Evolutionary conservation across 2,797 vertebrate genomes (phyloP), one percentile per base, ranked within the genome.

Genomic region (Chloroceryle inda): DNA sequence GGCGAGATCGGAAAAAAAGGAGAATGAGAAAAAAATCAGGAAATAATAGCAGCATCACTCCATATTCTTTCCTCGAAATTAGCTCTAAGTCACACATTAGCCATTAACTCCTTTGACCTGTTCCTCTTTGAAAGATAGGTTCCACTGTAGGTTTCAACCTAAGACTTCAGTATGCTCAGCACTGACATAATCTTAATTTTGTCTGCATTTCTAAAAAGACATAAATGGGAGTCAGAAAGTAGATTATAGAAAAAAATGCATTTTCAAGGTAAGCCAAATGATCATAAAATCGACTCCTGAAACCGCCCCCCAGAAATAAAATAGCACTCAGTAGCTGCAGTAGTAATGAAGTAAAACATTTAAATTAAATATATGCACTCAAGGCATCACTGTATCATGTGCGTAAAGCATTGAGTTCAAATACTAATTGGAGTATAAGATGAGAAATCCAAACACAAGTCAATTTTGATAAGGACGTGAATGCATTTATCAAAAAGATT

Each of bases 51-150:
- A 88, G 69, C 78, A 74, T 73, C 38, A 56, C 40, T 85, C 47
- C 27, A 45, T 76, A 79, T 86, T 86, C 73, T 86, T 92, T 88
- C 56, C 84, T 94, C 10, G 5, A 84, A 95, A 96, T 96, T 94
- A 96, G 69, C 96, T 96, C 67, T 67, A 89, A 94, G 95, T 94
- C 92, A 97, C 78, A 96, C 67, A 92, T 96, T 92, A 97, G 93
- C 95, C 94, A 96, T 96, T 97, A 97, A 97, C 95, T 96, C 83
- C 55, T 94, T 86, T 97, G 97, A 97, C 96, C 96, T 58, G 26
- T 21, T 96, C 81, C 95, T 95, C 78, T 89, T 80, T 94, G 93
- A 95, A 93, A 96, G 89, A 96, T 58, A 88, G 50, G 81, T 83
- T 94, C 80, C 88, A 85, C 80, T 91, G 78, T 72, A 88, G 93